These are phyloP conservation scores for Micromys minutus DNA, from an alignment of 2,113 vertebrate species.

Conservation along the genomic window DNA sequence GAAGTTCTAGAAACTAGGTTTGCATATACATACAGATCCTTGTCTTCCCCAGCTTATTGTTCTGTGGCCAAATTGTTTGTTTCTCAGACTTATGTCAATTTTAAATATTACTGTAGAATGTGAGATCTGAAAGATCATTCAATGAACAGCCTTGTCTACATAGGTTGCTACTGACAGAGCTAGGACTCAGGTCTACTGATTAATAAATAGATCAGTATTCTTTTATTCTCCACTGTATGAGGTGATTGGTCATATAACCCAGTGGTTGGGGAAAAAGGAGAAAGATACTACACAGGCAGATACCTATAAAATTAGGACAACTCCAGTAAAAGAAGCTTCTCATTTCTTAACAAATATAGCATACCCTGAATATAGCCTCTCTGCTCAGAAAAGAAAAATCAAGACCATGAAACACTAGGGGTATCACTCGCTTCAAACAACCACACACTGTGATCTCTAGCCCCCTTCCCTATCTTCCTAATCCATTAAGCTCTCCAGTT, in stretches of 20 bases:
- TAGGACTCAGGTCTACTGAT: background rate
- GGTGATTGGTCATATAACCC: background rate
- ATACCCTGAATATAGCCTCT: slow-evolving; percentile 7
- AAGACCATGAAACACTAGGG: slow-evolving; percentile 10
- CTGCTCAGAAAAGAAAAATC: slow-evolving; percentile 5
- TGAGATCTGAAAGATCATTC: background rate
- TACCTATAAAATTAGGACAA: slow-evolving; percentile 25
- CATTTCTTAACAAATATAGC: slow-evolving; percentile 24
- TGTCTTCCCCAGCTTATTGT: background rate
- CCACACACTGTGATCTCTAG: slow-evolving; percentile 1
- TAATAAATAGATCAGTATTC: background rate
- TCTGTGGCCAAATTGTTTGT: background rate
- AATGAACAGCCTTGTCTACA: background rate
- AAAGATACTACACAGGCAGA: background rate
- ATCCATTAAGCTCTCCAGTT: background rate
- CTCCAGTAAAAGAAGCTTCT: slow-evolving; percentile 2
- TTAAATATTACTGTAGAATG: slow-evolving; percentile 22
- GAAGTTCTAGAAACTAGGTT: background rate
- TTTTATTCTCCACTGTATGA: background rate
- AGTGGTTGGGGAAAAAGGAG: background rate
- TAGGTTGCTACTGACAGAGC: background rate
- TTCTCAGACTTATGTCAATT: background rate
- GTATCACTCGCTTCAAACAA: background rate
- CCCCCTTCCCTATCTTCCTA: slow-evolving; percentile 4
- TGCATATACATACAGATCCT: background rate